These are phyloP conservation scores for Xiphophorus couchianus DNA, from an alignment of 2,113 vertebrate genomes.

Conservation along the genomic window DNA sequence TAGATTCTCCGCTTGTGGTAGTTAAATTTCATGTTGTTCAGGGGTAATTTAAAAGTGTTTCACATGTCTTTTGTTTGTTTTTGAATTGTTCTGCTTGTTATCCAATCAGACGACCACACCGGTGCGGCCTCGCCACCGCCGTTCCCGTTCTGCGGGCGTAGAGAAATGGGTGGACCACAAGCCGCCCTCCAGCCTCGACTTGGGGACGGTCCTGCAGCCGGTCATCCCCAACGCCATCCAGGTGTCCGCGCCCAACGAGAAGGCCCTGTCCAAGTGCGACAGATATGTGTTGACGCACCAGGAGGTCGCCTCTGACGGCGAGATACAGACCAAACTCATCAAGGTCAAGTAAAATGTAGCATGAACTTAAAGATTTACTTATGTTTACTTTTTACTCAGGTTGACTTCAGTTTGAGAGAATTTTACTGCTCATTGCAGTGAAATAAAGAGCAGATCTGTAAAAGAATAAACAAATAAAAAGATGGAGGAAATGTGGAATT, in stretches of 20 bases:
- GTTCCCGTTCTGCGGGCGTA: slow-evolving; percentile 88
- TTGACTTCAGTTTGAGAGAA: background rate
- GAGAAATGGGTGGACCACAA: slow-evolving; percentile 98
- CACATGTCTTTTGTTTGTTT: background rate
- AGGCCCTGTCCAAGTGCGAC: slow-evolving; percentile 91
- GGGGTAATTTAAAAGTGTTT: accelerated
- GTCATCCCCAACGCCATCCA: slow-evolving; percentile 90
- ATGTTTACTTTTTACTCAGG: background rate
- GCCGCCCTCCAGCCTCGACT: slow-evolving; percentile 85
- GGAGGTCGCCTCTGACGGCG: slow-evolving; percentile 94
- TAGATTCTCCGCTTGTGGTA: background rate
- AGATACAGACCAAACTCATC: slow-evolving; percentile 93
- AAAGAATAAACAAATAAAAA: background rate
- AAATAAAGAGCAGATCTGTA: background rate
- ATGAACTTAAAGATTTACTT: too few relatives aligned
- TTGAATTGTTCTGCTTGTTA: background rate
- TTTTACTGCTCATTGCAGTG: too few relatives aligned
- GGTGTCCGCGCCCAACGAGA: slow-evolving; percentile 87
- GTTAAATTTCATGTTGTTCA: background rate
- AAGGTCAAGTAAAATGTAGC: slow-evolving; percentile 81
- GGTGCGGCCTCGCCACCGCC: slow-evolving; percentile 83
- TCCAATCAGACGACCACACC: slow-evolving; percentile 80
- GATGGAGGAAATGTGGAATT: background rate
- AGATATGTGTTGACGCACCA: slow-evolving; percentile 98
- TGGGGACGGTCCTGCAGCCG: slow-evolving; percentile 93